phyloP scores from a whole-genome alignment of 1,140 invertebrate genomes.

The Drosophila sp. region DNA sequence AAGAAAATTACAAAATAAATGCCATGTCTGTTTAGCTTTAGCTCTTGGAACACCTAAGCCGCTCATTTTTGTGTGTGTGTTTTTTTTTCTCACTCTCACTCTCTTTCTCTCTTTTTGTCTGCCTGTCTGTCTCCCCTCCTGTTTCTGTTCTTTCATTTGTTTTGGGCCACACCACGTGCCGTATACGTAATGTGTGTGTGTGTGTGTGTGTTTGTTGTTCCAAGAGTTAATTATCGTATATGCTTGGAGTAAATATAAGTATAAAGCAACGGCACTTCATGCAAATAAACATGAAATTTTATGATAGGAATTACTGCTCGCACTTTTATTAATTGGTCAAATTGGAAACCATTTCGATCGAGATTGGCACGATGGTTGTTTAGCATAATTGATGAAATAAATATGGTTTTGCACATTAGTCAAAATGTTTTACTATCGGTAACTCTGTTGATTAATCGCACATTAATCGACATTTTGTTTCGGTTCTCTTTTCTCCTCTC shows the following conservation, averaged over 20 bases:
- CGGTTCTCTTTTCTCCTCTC: no score
- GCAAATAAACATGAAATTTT: constrained; percentile 11
- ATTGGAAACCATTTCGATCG: not conserved
- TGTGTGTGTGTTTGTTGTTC: not conserved
- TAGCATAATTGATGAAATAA: no score
- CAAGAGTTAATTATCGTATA: constrained; percentile 10
- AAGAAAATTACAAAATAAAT: constrained; percentile 65
- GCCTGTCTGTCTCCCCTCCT: no score
- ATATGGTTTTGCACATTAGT: no score
- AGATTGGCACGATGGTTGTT: not conserved
- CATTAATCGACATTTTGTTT: no score
- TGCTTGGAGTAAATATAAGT: not conserved
- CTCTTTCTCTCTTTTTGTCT: not conserved
- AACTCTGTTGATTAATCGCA: no score
- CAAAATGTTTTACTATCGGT: no score
- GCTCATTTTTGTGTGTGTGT: not conserved
- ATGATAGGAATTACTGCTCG: not conserved
- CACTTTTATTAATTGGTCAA: constrained; percentile 5
- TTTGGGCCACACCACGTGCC: not conserved
- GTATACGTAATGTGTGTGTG: not conserved
- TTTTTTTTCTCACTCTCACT: no score
- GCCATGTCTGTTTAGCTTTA: constrained; percentile 29
- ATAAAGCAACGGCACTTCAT: not conserved
- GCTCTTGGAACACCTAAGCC: constrained; percentile 9
- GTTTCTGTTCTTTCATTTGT: not conserved